A percentile compares a stretch with the other conserved stretches of the same genome.
phyloP scores from a whole-genome alignment of 2,113 vertebrate species.

The Oriolus oriolus region DNA sequence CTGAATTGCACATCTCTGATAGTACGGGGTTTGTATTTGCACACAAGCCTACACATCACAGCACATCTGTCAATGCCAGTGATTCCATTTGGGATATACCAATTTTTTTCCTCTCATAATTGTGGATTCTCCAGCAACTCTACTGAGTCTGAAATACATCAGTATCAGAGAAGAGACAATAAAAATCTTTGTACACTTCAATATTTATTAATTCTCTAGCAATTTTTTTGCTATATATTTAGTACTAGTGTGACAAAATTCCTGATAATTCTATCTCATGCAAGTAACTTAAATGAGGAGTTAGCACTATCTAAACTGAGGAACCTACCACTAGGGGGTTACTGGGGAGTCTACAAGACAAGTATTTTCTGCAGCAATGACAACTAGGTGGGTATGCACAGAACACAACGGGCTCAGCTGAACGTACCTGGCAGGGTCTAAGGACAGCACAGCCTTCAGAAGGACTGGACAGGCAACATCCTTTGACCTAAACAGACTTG shows the following conservation, averaged over 20 bases:
- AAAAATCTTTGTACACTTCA: not conserved
- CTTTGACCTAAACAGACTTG: not conserved
- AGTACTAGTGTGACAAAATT: slow-evolving; percentile 12
- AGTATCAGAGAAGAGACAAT: not conserved
- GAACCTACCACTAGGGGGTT: not conserved
- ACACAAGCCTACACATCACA: not conserved
- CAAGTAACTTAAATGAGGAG: slow-evolving; percentile 24
- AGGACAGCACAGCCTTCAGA: not conserved
- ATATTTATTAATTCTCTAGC: not conserved
- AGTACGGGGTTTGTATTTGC: not conserved
- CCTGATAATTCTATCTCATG: slow-evolving; percentile 5
- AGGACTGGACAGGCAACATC: not conserved
- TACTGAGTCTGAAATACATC: not conserved
- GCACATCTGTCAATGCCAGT: not conserved
- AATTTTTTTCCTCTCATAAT: not conserved
- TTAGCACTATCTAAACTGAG: slow-evolving; percentile 2
- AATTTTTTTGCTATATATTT: slow-evolving; percentile 5
- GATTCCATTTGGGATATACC: not conserved
- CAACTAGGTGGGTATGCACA: not conserved
- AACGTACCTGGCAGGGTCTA: not conserved
- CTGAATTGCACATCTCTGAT: not conserved
- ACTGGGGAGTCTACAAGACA: not conserved
- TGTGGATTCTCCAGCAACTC: not conserved
- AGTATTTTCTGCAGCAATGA: slow-evolving; percentile 6
- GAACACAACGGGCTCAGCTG: not conserved